Evolutionary conservation across 1,140 invertebrate genomes (phyloP).

Genomic region (Aphelenchoides besseyi): DNA sequence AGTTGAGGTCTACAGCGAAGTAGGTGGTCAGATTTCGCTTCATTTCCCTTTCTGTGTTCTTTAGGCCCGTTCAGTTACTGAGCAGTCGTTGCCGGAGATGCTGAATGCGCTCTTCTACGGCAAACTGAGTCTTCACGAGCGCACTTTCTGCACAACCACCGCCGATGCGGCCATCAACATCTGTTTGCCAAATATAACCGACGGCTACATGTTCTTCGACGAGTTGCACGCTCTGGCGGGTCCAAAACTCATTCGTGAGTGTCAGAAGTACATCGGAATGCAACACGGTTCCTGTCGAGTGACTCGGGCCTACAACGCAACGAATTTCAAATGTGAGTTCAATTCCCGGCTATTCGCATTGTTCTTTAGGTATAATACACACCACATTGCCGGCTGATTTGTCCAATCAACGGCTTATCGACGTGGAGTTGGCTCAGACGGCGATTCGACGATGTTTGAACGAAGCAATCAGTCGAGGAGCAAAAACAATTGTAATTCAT

Average conservation of each 20-base stretch:
- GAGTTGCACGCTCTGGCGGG: conserved; percentile 21
- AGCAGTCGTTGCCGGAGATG: conserved; percentile 9
- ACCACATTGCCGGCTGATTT: conserved; percentile 35
- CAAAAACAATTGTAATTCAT: conserved; percentile 39
- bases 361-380: conserved; percentile 46
- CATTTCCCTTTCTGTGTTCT: neutral
- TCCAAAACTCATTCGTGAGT: conserved; percentile 12
- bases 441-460: conserved; percentile 43
- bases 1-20: conserved; percentile 6
- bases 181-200: conserved; percentile 1
- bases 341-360: neutral
- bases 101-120: conserved; percentile 15
- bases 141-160: conserved; percentile 12
- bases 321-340: conserved; percentile 16
- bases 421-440: conserved; percentile 36
- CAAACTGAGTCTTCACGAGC: conserved; percentile 5
- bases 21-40: neutral
- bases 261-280: conserved; percentile 19
- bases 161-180: conserved; percentile 20
- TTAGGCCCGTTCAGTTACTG: neutral
- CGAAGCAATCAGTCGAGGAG: conserved; percentile 34
- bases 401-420: conserved; percentile 26
- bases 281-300: conserved; percentile 13
- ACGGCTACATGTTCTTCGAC: conserved; percentile 19
- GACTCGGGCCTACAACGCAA: conserved; percentile 16